phyloP scores from a whole-genome alignment of 2,888 invertebrate species.

The Onchidella celtica region DNA sequence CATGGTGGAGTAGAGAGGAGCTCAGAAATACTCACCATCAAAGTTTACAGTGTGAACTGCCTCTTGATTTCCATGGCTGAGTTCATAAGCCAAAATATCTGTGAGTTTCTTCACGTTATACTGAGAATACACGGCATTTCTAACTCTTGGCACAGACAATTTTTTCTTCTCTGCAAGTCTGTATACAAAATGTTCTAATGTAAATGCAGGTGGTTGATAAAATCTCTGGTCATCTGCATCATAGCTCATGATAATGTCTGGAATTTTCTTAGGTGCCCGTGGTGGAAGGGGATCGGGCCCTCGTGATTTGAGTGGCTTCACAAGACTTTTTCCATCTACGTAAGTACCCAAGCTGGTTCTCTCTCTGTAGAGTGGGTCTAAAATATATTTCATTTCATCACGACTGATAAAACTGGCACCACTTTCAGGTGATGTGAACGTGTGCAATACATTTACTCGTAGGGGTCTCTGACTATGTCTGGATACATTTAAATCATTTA shows the following conservation, averaged over 20 bases:
- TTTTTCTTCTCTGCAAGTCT: conserved; percentile 66
- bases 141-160: conserved; percentile 66
- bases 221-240: conserved; percentile 70
- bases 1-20: too few relatives aligned
- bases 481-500: conserved; percentile 45
- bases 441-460: conserved; percentile 21
- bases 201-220: conserved; percentile 71
- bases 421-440: conserved; percentile 45
- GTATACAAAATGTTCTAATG: conserved; percentile 72
- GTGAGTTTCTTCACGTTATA: conserved; percentile 76
- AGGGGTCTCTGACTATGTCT: conserved; percentile 10
- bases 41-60: conserved; percentile 27
- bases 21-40: conserved; percentile 53
- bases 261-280: conserved; percentile 61
- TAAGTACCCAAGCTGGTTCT: conserved; percentile 70
- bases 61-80: conserved; percentile 47
- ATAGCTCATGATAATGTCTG: conserved; percentile 63
- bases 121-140: conserved; percentile 68
- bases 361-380: conserved; percentile 69
- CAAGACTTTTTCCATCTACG: conserved; percentile 72
- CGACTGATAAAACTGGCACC: conserved; percentile 55
- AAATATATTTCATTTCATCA: conserved; percentile 68
- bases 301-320: conserved; percentile 71
- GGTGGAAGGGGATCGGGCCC: conserved; percentile 74
- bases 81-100: conserved; percentile 67